These are phyloP conservation scores for Chamaetylas fuelleborni DNA, from an alignment of 2,113 vertebrate genomes.

Conservation along the genomic window DNA sequence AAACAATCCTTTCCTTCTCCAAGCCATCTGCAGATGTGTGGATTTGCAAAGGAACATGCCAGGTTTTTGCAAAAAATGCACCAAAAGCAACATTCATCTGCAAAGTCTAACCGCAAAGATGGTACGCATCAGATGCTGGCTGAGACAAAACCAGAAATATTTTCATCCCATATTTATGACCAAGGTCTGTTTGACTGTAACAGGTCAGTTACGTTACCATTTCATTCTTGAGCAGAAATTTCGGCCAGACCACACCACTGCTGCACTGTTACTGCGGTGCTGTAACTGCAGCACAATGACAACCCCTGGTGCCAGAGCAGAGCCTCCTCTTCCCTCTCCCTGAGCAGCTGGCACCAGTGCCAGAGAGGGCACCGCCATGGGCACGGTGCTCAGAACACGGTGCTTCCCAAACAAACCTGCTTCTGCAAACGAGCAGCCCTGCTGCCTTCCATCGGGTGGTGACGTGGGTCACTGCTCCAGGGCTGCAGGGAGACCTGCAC, in stretches of 20 bases:
- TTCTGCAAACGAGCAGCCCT: accelerated
- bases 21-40: not conserved
- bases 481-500: not conserved
- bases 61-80: not conserved
- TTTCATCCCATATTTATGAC: not conserved
- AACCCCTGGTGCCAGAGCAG: not conserved
- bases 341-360: accelerated
- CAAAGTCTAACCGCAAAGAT: not conserved
- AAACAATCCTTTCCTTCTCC: not conserved
- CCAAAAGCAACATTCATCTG: not conserved
- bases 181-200: not conserved
- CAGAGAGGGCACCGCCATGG: accelerated
- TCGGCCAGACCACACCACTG: not conserved
- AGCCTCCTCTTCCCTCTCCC: too few species aligned
- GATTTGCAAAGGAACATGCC: not conserved
- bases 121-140: not conserved
- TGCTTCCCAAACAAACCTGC: not conserved
- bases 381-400: not conserved
- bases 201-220: accelerated
- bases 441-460: accelerated
- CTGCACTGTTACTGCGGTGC: not conserved
- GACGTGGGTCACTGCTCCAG: accelerated
- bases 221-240: not conserved
- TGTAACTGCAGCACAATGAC: not conserved
- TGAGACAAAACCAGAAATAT: not conserved